phyloP scores from a whole-genome alignment of 2,888 invertebrate species.

The Eristalinus aeneus region DNA sequence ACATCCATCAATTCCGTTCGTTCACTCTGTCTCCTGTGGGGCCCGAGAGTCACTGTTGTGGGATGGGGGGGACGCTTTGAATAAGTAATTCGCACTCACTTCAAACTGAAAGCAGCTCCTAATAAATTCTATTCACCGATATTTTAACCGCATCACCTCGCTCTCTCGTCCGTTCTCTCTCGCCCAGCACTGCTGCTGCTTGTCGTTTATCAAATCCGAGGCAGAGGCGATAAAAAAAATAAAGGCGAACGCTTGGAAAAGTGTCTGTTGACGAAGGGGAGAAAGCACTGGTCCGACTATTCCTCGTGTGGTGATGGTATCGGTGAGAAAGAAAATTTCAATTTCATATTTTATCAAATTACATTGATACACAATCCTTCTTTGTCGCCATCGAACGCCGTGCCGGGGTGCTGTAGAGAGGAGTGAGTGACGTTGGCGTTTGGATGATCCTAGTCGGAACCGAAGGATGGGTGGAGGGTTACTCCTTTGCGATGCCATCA shows the following conservation, averaged over 20 bases:
- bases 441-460: conserved; percentile 28
- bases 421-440: background rate
- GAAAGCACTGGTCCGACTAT: background rate
- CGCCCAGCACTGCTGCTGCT: background rate
- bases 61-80: conserved; percentile 41
- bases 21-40: conserved; percentile 41
- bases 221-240: conserved; percentile 3
- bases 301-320: conserved; percentile 18
- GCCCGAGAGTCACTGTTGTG: background rate
- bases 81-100: conserved; percentile 70
- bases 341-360: conserved; percentile 71
- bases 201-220: conserved; percentile 59
- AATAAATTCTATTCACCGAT: conserved; percentile 63
- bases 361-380: conserved; percentile 70
- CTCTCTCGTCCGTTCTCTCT: background rate
- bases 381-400: conserved; percentile 23
- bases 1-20: conserved; percentile 61
- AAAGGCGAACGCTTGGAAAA: background rate
- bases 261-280: background rate
- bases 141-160: conserved; percentile 58
- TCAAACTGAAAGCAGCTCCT: conserved; percentile 59
- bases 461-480: too few relatives aligned
- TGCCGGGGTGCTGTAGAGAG: background rate
- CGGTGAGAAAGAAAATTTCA: conserved; percentile 63
- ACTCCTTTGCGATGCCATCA: conserved; percentile 35